Evolutionary conservation across 2,797 vertebrate genomes (phyloP), one percentile per base, ranked within the genome.

Genomic region (Tapirus indicus): DNA sequence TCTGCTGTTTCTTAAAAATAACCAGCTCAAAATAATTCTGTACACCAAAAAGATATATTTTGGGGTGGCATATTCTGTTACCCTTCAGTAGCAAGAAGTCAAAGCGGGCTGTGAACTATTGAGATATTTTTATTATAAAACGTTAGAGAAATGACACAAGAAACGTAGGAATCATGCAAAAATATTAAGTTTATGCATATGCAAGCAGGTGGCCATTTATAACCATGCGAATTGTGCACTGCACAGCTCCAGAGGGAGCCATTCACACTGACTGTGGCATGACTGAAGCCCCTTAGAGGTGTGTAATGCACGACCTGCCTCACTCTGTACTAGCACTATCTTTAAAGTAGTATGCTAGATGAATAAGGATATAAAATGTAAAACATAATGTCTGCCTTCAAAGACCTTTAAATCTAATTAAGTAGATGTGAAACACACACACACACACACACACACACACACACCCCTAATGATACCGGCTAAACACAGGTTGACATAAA

Each of bases 251-350:
- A 25, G 7, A 11, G 10, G 38, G 71, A 32, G 71, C 3, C 71
- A 3, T 0, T 77, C 27, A 20, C 5, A 1, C 0, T 2, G 27
- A 62, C 38, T 18, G 1, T 10, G 35, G 2, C n/a, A 6, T 3
- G 35, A 44, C 2, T 6, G 17, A 52, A 8, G 13, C 38, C 54
- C 74, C 35, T 9, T 7, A 4, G 10, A 54, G 54, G 14, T 60
- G 54, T 27, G 27, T 27, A 20, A 32, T 25, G 21, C 78, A 17
- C 0, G 12, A 35, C 8, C 64, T 29, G 27, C 21, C n/a, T 29
- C 23, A 16, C 16, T 71, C n/a, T 54, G 35, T 23, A 35, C 25
- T 35, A 12, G 32, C 64, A 11, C n/a, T 62, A 47, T 3, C 21
- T 62, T 72, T n/a, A 41, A 8, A 52, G 62, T 29, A 16, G 66